Base-by-base conservation (phyloP, 2,888 invertebrate species). In the Stratiomys singularior region DNA sequence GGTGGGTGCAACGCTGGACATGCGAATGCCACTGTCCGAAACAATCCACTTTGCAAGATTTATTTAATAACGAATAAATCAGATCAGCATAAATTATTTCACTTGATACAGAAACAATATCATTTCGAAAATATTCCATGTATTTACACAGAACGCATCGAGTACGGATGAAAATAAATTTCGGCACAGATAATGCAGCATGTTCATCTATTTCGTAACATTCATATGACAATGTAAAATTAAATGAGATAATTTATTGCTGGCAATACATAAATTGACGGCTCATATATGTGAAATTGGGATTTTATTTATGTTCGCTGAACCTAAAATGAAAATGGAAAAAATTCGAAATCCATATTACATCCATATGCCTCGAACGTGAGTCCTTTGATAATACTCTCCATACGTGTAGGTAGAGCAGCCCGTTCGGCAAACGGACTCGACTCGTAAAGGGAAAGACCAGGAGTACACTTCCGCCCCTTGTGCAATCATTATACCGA, bases 181-280 rank as follows among this genome's bases (percentile, higher is more conserved):
- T 66, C 44, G 23, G 25, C 25, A 15, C 69, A 18, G 18, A 66
- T 46, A 15, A 46, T 23, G 15, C 67, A 13, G 15, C 47, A 47
- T 69, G 69, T 69, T 69, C 69, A 47, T 69, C 47, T 30, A 69
- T 46, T 69, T 69, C 47, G 30, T 47, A 74, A 60, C 60, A 74
- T 74, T 74, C 64, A 79, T 78, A 79, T 79, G 78, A 78, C 78
- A 78, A 76, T 78, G 78, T 78, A 77, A 79, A 79, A 79, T 79
- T 78, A 79, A 79, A 78, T 78, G 78, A 78, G 76, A 79, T 79
- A 79, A 79, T 79, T 79, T 79, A 79, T 79, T 67, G 77, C 72
- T 77, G 77, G 66, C 58, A 77, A 79, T 78, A 74, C 78, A 77
- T 78, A 78, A 79, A 79, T 79, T 78, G 79, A 78, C 78, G 78